Evolutionary conservation across 2,113 vertebrate species (phyloP), one percentile per base, ranked within the genome.

Genomic region (Phycodurus eques): DNA sequence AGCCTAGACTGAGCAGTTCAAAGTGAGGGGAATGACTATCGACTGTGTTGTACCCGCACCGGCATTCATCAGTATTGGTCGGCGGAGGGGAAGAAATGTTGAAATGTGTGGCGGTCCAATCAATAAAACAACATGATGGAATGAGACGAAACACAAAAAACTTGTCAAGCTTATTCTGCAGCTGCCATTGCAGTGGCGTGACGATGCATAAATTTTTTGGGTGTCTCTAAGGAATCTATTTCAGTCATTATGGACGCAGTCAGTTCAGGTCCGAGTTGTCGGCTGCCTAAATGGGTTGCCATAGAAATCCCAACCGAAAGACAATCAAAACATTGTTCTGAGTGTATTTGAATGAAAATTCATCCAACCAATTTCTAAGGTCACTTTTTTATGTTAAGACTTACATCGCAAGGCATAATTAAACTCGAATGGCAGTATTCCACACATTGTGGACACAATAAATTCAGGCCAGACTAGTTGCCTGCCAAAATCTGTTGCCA

Each of bases 41-140:
- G 73, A 84, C 81, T 76, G 59, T 17, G 67, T 59, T 33, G 73
- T 68, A 64, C 62, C 70, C 63, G 56, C 17, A 57, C 54, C 54
- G 49, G 73, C 76, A 49, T 75, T 74, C 69, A 62, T 78, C 46
- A 71, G 75, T 82, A 73, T 4, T 35, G 43, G 71, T 68, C 43
- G 51, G 59, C 20, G 12, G 27, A 46, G 6, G 15, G 59, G 33
- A 61, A 59, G 71, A 60, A 11, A 68, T 74, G 8, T 71, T 77
- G 39, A 43, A 66, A 69, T 42, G 42, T 64, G 39, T 35, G 46
- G 46, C 51, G 17, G 9, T 73, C 68, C 63, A 43, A 66, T 43
- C 9, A 19, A 39, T 39, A 27, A 15, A 73, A 77, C 60, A 69
- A 20, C 63, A 67, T 11, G 78, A 56, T 4, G 10, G 70, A 67